Base-by-base conservation (phyloP, 23 tunicate species). In the Styela clava region DNA sequence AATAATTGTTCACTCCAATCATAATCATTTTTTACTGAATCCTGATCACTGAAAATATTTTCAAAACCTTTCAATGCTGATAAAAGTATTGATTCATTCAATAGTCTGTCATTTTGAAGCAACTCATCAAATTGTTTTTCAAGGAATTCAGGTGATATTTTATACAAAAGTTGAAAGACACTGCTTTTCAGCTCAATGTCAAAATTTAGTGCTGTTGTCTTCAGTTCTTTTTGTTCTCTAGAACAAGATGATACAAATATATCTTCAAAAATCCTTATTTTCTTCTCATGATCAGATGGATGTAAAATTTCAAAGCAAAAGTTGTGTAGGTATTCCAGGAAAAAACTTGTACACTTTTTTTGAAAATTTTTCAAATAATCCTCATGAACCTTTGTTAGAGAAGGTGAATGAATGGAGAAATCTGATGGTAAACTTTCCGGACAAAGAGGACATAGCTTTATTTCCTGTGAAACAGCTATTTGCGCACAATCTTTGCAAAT, bases 341-440 rank as follows among this genome's bases (percentile, higher is more conserved):
- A 89, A 70, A 89, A 89, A 72, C 95, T 81, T 22, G 86, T 81
- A 70, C 88, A 85, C 1, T 88, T 79, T 3, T 32, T 20, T 35
- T 89, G 68, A 25, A 89, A 82, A 16, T 1, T 52, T 21, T 65
- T 64, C 22, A 80, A 69, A 25, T 79, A 86, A 2, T 81, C 63
- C 64, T 20, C n/a, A 26, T 85, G 78, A n/a, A 61, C 23, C 52
- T 44, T 20, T 22, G 74, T 69, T 2, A 85, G 73, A 33, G 52
- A 31, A 19, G 69, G 28, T 27, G 89, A 79, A 30, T 65, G 27
- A 7, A 85, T 24, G 29, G 33, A 79, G 24, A 35, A 56, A 19
- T 0, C 52, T 30, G 74, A 1, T 0, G 86, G 62, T 35, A 89
- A 73, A 12, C 5, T 52, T 23, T 28, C 20, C 26, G 69, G 69